Evolutionary conservation across 1,140 invertebrate genomes (phyloP).

Genomic region (Gonatopus flavifemur): DNA sequence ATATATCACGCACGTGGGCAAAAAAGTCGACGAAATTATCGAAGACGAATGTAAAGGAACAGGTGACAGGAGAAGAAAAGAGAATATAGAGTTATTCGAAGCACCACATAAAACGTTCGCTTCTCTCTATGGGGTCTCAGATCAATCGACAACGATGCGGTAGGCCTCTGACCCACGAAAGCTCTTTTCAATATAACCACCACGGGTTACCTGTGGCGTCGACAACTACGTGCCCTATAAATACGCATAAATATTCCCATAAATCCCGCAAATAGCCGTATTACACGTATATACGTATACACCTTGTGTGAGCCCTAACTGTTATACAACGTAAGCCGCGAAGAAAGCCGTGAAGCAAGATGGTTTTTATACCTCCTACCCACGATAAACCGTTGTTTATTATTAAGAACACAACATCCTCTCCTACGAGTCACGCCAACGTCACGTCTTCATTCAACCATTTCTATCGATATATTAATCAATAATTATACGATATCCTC

Average conservation of each 20-base stretch:
- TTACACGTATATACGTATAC: conserved; percentile 24
- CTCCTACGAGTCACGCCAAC: no score
- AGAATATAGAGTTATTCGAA: conserved; percentile 15
- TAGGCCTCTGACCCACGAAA: conserved; percentile 4
- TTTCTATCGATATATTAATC: no score
- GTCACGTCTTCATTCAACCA: no score
- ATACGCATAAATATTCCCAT: conserved; percentile 44
- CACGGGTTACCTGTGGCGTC: conserved; percentile 9
- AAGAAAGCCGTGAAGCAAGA: no score
- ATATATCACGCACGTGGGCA: no score
- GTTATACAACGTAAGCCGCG: background rate
- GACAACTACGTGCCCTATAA: conserved; percentile 29
- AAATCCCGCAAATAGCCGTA: conserved; percentile 34
- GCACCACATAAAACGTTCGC: conserved; percentile 12
- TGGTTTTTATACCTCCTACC: no score
- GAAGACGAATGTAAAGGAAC: no score
- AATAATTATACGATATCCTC: no score
- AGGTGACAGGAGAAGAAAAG: conserved; percentile 9
- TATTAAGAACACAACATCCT: no score
- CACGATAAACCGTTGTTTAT: no score
- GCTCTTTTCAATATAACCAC: conserved; percentile 21
- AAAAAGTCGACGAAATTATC: no score
- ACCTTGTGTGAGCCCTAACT: conserved; percentile 3
- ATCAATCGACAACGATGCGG: conserved; percentile 17
- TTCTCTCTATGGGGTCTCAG: conserved; percentile 3